phyloP scores from a whole-genome alignment of 2,888 invertebrate genomes.

The Glomeris marginata region DNA sequence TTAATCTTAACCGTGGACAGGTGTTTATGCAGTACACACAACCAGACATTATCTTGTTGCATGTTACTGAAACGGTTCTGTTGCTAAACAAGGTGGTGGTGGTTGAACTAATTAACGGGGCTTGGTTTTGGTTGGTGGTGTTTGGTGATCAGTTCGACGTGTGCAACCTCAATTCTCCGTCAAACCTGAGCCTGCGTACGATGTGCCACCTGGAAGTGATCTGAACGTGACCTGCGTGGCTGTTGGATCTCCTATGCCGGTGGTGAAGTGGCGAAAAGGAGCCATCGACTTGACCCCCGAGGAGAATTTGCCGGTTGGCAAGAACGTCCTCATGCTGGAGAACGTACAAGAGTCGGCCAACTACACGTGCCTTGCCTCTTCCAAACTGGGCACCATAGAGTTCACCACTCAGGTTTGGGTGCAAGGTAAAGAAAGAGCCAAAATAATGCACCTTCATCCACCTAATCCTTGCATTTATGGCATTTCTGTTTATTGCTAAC shows the following conservation, averaged over 20 bases:
- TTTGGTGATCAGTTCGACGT: conserved; percentile 58
- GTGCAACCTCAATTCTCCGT: conserved; percentile 93
- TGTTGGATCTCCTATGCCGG: conserved; percentile 95
- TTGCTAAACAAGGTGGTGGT: conserved; percentile 4
- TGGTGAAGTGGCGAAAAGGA: conserved; percentile 50
- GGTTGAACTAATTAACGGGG: conserved; percentile 15
- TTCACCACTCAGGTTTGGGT: conserved; percentile 79
- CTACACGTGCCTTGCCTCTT: conserved; percentile 93
- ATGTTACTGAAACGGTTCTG: no score
- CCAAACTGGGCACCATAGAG: conserved; percentile 83
- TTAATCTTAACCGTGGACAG: no score
- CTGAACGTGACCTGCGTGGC: conserved; percentile 93
- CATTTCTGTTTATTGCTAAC: no score
- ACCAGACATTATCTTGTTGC: no score
- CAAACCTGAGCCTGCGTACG: conserved; percentile 65
- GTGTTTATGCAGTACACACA: no score
- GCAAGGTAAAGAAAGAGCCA: conserved; percentile 54
- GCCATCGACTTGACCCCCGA: conserved; percentile 65
- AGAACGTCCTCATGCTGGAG: conserved; percentile 69
- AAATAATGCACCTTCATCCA: neutral
- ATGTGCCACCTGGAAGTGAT: conserved; percentile 81
- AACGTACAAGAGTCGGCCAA: conserved; percentile 85
- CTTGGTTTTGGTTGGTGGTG: conserved; percentile 20
- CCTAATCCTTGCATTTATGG: neutral
- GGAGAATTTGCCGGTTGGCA: conserved; percentile 43